Percentiles rank a stretch among this genome's conserved stretches.
phyloP scores from a whole-genome alignment of 2,888 invertebrate genomes.

The Parasteatoda lunata region DNA sequence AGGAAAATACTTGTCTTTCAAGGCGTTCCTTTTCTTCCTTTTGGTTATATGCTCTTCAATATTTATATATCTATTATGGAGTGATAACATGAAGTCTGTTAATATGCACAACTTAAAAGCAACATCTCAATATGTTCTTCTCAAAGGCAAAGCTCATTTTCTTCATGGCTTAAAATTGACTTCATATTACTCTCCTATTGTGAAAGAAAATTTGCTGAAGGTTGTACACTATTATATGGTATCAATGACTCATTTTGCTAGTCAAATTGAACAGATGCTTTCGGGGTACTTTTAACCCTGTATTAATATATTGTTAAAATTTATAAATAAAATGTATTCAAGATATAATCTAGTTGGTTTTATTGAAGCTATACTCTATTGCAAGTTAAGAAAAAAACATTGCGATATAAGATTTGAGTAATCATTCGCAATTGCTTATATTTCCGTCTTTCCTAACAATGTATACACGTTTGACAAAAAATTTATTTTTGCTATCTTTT shows the following conservation, averaged over 20 bases:
- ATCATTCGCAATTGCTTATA: no score
- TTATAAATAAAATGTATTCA: neutral
- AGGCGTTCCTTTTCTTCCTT: neutral
- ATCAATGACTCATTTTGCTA: constrained; percentile 24
- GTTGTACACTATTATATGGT: constrained; percentile 30
- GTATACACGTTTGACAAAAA: no score
- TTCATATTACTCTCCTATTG: constrained; percentile 14
- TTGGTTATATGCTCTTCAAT: neutral
- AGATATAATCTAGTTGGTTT: neutral
- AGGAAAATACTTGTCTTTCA: neutral
- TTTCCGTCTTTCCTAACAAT: no score
- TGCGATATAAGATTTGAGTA: no score
- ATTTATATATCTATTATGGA: neutral
- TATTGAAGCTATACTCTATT: neutral
- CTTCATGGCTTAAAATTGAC: constrained; percentile 3
- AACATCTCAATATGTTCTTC: neutral
- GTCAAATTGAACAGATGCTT: constrained; percentile 34
- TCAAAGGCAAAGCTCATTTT: neutral
- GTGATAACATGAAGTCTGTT: neutral
- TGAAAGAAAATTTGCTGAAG: constrained; percentile 23
- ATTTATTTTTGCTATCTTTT: no score
- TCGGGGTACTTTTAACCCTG: constrained; percentile 22
- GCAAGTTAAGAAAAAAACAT: neutral
- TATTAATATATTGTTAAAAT: neutral
- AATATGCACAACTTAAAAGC: neutral